These are phyloP conservation scores for Caenorhabditis latens DNA, from an alignment of 1,140 invertebrate genomes.

Conservation along the genomic window DNA sequence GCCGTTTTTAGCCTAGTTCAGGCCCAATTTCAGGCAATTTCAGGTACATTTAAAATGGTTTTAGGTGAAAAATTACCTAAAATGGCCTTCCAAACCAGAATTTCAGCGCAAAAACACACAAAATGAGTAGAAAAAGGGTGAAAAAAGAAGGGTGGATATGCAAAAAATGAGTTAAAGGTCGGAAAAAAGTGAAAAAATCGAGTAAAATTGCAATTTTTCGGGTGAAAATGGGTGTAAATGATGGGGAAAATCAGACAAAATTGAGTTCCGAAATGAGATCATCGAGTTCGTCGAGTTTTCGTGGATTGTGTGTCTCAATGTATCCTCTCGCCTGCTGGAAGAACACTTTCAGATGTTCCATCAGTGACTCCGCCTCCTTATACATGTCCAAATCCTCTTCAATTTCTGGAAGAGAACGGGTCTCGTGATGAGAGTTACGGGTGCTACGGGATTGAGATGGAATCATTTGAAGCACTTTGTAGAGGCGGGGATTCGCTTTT, in stretches of 20 bases:
- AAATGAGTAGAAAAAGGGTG: too few relatives aligned
- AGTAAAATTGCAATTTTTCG: too few relatives aligned
- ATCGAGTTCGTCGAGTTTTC: constrained; percentile 22
- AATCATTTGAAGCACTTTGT: not conserved
- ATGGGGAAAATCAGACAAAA: not conserved
- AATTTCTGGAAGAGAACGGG: not conserved
- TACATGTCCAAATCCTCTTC: constrained; percentile 44
- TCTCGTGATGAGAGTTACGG: not conserved
- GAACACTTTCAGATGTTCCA: not conserved
- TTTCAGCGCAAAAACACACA: too few relatives aligned
- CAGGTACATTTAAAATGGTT: too few relatives aligned
- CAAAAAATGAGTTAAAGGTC: too few relatives aligned
- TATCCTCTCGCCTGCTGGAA: constrained; percentile 25
- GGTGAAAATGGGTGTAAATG: not conserved
- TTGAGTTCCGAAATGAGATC: constrained; percentile 1
- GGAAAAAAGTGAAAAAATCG: too few relatives aligned
- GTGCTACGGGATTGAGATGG: not conserved
- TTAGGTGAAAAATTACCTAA: too few relatives aligned
- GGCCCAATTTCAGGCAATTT: too few relatives aligned
- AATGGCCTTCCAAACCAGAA: too few relatives aligned
- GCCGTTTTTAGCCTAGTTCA: too few relatives aligned
- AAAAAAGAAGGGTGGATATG: too few relatives aligned
- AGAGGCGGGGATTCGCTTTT: constrained; percentile 6
- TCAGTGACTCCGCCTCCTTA: not conserved
- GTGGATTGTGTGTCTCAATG: constrained; percentile 11